phyloP scores from a whole-genome alignment of 2,888 invertebrate species.

The Acanthosepion esculentum region DNA sequence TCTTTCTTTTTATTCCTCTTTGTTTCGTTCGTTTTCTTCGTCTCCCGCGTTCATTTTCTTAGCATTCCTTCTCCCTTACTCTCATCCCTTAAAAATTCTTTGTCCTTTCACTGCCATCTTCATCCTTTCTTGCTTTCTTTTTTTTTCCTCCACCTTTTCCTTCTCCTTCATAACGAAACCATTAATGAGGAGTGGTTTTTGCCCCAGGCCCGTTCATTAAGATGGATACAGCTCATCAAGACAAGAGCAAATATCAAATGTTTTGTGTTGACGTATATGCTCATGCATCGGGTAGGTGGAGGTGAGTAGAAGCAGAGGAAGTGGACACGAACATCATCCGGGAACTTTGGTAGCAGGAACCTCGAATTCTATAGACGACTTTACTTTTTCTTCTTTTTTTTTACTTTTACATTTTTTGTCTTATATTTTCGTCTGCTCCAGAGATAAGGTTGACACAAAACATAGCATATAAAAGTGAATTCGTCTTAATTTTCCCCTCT shows the following conservation, averaged over 20 bases:
- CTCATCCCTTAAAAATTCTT: background rate
- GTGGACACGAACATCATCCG: slow-evolving; percentile 5
- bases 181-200: slow-evolving; percentile 33
- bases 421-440: background rate
- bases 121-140: background rate
- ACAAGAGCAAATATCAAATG: slow-evolving; percentile 3
- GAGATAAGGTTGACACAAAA: slow-evolving; percentile 33
- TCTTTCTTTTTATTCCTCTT: background rate
- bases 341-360: slow-evolving; percentile 7
- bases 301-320: background rate
- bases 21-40: background rate
- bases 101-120: background rate
- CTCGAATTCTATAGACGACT: background rate
- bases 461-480: background rate
- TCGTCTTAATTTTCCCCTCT: slow-evolving; percentile 37
- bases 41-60: background rate
- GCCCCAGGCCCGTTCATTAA: slow-evolving; percentile 33
- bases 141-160: background rate
- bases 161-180: background rate
- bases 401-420: background rate
- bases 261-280: slow-evolving; percentile 33
- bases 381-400: background rate
- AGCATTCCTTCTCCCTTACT: background rate
- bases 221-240: slow-evolving; percentile 33
- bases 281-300: background rate